A percentile compares a stretch with the other conserved stretches of the same genome.
These are phyloP conservation scores for Seira musarum DNA, from an alignment of 2,888 invertebrate genomes.

Conservation along the genomic window DNA sequence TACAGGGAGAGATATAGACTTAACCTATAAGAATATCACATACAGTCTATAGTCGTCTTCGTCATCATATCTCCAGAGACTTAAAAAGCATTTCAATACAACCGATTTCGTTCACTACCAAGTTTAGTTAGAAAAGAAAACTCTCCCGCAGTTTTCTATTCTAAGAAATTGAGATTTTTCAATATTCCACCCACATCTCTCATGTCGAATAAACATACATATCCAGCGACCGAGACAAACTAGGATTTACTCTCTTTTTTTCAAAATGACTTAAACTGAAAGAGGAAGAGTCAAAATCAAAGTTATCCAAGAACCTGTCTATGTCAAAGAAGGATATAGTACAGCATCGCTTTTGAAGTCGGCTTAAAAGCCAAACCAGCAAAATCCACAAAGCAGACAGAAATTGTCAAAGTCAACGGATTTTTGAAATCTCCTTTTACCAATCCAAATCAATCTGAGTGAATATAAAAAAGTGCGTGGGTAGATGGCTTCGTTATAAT, in stretches of 20 bases:
- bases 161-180: slow-evolving; percentile 14
- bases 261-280: slow-evolving; percentile 30
- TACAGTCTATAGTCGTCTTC: too few species aligned
- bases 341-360: neutral
- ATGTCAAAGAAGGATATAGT: neutral
- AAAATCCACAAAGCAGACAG: neutral
- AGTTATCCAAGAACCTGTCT: neutral
- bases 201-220: slow-evolving; percentile 13
- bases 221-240: neutral
- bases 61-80: neutral
- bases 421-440: neutral
- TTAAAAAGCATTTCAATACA: neutral
- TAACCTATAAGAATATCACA: too few species aligned
- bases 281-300: slow-evolving; percentile 8
- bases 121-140: too few species aligned
- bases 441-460: neutral
- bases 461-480: neutral
- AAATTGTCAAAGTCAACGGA: neutral
- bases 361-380: neutral
- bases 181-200: slow-evolving; percentile 51
- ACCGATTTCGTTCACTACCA: too few species aligned
- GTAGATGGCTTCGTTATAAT: neutral
- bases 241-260: slow-evolving; percentile 21
- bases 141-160: neutral
- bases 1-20: neutral